Conservation (phyloP, 2,113 vertebrate genomes). For the Melanotaenia duboulayi region DNA sequence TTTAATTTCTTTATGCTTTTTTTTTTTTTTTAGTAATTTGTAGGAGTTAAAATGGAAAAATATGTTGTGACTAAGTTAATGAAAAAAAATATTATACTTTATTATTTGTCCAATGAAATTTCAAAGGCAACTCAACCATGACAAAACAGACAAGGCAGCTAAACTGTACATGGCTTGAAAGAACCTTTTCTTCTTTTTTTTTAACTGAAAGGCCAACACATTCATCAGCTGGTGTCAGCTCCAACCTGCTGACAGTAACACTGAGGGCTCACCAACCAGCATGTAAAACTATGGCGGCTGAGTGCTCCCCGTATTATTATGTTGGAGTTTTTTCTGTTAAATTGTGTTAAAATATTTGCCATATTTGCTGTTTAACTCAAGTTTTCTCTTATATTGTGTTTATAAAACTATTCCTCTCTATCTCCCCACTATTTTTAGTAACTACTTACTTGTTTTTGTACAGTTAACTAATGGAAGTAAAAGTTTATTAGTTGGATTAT, state of each 20-base stretch:
- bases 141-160: conserved; percentile 69
- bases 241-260: not conserved
- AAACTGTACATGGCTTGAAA: conserved; percentile 67
- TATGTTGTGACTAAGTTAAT: conserved; percentile 58
- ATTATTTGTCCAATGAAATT: conserved; percentile 48
- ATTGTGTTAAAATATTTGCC: no score
- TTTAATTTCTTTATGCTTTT: not conserved
- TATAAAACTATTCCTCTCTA: not conserved
- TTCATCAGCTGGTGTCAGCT: not conserved
- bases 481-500: no score
- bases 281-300: no score
- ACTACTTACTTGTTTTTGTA: conserved; percentile 25
- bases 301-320: no score
- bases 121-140: conserved; percentile 53
- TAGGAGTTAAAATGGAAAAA: conserved; percentile 51
- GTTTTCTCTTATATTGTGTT: conserved; percentile 25
- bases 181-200: not conserved
- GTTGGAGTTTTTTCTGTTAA: no score
- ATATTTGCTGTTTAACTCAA: conserved; percentile 17
- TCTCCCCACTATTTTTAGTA: conserved; percentile 15
- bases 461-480: conserved; percentile 26
- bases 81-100: conserved; percentile 41
- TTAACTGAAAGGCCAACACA: not conserved
- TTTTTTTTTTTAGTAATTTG: conserved; percentile 21
- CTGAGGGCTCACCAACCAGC: no score